Conservation (phyloP, 2,888 invertebrate species). For the Autographa gamma region DNA sequence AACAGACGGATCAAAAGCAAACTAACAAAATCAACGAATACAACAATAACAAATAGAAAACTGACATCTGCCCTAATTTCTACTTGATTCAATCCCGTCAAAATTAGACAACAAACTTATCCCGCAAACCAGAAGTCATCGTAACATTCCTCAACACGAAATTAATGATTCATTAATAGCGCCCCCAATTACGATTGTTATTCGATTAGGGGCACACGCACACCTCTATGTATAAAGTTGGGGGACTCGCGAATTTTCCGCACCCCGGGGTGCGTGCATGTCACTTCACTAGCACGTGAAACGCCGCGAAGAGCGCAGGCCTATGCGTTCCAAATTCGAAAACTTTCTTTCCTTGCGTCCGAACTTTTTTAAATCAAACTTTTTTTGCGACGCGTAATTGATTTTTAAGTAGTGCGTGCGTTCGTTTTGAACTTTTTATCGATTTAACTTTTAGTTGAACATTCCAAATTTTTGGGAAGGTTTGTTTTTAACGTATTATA, state of each 20-base stretch:
- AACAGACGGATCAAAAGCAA: neutral
- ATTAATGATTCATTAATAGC: conserved; percentile 85
- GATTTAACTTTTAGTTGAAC: conserved; percentile 24
- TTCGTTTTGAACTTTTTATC: conserved; percentile 29
- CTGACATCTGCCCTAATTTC: neutral
- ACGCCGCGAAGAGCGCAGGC: conserved; percentile 83
- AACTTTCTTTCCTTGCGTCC: conserved; percentile 47
- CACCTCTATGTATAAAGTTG: conserved; percentile 65
- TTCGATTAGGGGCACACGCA: conserved; percentile 78
- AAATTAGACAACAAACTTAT: conserved; percentile 50
- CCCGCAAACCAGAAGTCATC: conserved; percentile 71
- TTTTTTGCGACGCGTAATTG: conserved; percentile 34
- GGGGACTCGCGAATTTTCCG: conserved; percentile 82
- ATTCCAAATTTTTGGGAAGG: conserved; percentile 39
- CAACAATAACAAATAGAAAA: neutral
- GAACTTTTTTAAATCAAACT: conserved; percentile 35
- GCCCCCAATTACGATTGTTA: conserved; percentile 78
- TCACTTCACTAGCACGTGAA: conserved; percentile 84
- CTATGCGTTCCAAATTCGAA: conserved; percentile 77
- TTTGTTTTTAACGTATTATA: conserved; percentile 58
- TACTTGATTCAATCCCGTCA: conserved; percentile 21
- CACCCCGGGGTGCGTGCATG: conserved; percentile 74
- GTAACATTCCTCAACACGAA: conserved; percentile 67
- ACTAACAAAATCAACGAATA: neutral
- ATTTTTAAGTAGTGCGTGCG: conserved; percentile 40